These are phyloP conservation scores for Haplochromis burtoni DNA, from an alignment of 2,113 vertebrate species.

Conservation along the genomic window DNA sequence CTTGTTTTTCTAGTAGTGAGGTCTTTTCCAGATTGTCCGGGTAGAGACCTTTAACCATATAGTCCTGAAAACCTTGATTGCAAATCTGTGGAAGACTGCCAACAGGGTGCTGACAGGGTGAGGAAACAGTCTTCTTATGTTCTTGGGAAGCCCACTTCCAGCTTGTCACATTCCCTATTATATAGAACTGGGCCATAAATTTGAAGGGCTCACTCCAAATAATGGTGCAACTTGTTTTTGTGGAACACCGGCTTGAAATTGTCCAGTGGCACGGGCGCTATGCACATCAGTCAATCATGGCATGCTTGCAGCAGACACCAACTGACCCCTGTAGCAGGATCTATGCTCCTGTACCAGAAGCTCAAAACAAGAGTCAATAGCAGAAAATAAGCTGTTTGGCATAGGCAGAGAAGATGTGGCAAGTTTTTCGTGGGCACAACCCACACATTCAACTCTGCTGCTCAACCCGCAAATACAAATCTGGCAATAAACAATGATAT, in stretches of 20 bases:
- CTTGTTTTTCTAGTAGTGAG: background rate
- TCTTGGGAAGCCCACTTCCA: background rate
- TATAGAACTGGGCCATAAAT: background rate
- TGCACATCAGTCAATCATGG: background rate
- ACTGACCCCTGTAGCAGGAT: background rate
- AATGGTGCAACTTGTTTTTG: background rate
- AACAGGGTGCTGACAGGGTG: background rate
- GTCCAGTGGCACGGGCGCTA: fast-evolving
- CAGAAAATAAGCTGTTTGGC: background rate
- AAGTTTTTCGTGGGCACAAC: background rate
- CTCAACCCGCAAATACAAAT: background rate
- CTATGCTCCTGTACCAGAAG: background rate
- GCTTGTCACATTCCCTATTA: background rate
- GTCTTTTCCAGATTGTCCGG: background rate
- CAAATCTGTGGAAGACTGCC: background rate
- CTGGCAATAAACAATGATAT: background rate
- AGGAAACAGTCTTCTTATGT: background rate
- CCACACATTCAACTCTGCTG: background rate
- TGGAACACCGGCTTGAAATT: background rate
- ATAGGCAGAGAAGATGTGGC: background rate
- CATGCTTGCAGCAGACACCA: background rate
- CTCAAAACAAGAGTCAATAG: background rate
- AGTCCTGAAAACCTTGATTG: background rate
- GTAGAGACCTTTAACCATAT: background rate
- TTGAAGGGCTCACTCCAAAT: background rate